Percentiles rank a stretch among this genome's conserved stretches.
Conservation (phyloP, 2,113 vertebrate species). For the Emydocephalus ijimae region DNA sequence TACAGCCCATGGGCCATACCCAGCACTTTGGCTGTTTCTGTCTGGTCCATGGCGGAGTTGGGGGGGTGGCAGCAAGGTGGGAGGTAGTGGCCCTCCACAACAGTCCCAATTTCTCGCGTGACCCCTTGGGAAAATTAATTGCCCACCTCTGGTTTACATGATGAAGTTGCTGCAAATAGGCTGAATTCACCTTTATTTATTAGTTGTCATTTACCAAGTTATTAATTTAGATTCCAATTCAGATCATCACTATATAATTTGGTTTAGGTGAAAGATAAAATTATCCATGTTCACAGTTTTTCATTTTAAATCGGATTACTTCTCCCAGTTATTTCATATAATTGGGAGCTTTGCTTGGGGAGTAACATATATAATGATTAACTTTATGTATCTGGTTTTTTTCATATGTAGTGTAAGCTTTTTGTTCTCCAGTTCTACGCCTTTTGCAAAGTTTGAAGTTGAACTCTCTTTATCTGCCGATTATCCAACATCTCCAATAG, state of each 20-base stretch:
- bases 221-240: background rate
- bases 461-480: conserved; percentile 56
- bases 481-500: conserved; percentile 63
- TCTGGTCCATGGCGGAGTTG: no score
- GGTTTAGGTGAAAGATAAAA: background rate
- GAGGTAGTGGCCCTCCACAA: background rate
- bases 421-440: conserved; percentile 68
- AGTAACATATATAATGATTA: background rate
- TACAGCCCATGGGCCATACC: no score
- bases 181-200: background rate
- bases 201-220: background rate
- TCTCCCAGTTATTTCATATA: background rate
- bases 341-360: background rate
- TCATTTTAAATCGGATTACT: background rate
- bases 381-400: background rate
- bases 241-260: background rate
- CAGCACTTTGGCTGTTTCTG: no score
- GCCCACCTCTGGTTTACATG: background rate
- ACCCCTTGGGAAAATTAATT: background rate
- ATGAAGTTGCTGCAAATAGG: background rate
- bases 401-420: conserved; percentile 63
- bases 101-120: background rate
- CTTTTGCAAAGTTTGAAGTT: conserved; percentile 73
- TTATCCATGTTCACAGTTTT: background rate
- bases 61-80: no score